Conservation (phyloP, 2,888 invertebrate genomes). For the Parnassius smintheus region DNA sequence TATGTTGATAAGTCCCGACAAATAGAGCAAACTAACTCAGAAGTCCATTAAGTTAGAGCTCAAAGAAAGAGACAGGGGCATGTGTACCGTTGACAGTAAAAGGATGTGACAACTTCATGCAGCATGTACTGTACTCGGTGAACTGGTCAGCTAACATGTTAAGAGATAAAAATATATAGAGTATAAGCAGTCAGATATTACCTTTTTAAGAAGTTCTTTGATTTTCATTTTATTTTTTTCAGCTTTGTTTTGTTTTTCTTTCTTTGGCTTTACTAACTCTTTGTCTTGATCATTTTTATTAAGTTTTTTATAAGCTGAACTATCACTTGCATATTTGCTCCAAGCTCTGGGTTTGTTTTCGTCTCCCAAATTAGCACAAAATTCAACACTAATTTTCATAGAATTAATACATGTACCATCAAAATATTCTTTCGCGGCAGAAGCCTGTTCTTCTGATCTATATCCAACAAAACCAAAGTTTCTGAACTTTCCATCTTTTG, state of each 20-base stretch:
- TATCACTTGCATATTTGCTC: slow-evolving; percentile 94
- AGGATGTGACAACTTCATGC: too few relatives aligned
- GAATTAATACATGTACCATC: slow-evolving; percentile 93
- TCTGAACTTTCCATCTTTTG: slow-evolving; percentile 94
- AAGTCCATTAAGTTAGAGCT: too few relatives aligned
- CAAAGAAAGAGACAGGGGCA: too few relatives aligned
- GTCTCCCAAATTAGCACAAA: slow-evolving; percentile 85
- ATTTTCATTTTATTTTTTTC: slow-evolving; percentile 79
- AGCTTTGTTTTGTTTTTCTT: slow-evolving; percentile 55
- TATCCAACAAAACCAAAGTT: slow-evolving; percentile 97
- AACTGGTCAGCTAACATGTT: too few relatives aligned
- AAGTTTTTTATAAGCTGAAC: slow-evolving; percentile 82
- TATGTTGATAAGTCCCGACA: too few relatives aligned
- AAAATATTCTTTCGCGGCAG: slow-evolving; percentile 88
- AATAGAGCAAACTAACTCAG: too few relatives aligned
- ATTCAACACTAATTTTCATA: slow-evolving; percentile 89
- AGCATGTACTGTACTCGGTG: too few relatives aligned
- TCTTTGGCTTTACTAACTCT: slow-evolving; percentile 46
- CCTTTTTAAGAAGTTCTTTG: slow-evolving; percentile 85
- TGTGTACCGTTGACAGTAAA: too few relatives aligned
- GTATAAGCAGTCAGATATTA: slow-evolving; percentile 40
- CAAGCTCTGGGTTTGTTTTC: slow-evolving; percentile 92
- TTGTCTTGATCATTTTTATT: slow-evolving; percentile 59
- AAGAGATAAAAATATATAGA: too few relatives aligned
- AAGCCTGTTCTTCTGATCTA: slow-evolving; percentile 89